phyloP scores from a whole-genome alignment of 1,140 invertebrate species.

The Pectinophora gossypiella region DNA sequence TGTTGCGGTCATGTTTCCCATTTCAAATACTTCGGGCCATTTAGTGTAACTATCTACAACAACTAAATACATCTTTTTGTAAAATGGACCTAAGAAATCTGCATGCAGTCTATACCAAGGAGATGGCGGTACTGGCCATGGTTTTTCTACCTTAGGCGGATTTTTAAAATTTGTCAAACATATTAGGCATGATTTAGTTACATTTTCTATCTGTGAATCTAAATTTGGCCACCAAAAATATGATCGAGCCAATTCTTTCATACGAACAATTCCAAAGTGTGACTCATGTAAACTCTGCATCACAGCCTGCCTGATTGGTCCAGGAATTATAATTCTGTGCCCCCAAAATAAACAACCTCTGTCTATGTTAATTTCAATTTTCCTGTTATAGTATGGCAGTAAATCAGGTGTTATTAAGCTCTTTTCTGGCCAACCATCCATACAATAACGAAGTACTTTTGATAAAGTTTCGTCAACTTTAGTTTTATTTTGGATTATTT shows the following conservation, averaged over 20 bases:
- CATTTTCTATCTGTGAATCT: conserved; percentile 16
- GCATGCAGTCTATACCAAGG: conserved; percentile 2
- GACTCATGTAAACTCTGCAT: neutral
- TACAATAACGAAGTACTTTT: neutral
- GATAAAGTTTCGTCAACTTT: neutral
- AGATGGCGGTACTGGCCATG: conserved; percentile 2
- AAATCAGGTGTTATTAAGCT: neutral
- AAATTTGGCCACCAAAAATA: conserved; percentile 28
- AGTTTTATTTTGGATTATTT: neutral
- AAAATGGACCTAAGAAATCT: conserved; percentile 4
- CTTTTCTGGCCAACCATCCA: neutral
- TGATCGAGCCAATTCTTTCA: conserved; percentile 15
- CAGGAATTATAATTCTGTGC: neutral
- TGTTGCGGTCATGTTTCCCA: neutral
- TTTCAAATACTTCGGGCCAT: conserved; percentile 6
- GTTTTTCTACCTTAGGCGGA: neutral
- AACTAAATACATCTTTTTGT: conserved; percentile 2
- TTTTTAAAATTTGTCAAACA: neutral
- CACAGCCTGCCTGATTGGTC: neutral
- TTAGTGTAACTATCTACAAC: neutral
- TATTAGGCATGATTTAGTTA: conserved; percentile 8
- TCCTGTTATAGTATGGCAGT: neutral
- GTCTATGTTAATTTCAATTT: conserved; percentile 1
- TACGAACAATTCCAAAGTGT: neutral
- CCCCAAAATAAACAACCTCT: conserved; percentile 1